These are phyloP conservation scores for Pardosa pseudoannulata DNA, from an alignment of 2,888 invertebrate species.

Conservation along the genomic window DNA sequence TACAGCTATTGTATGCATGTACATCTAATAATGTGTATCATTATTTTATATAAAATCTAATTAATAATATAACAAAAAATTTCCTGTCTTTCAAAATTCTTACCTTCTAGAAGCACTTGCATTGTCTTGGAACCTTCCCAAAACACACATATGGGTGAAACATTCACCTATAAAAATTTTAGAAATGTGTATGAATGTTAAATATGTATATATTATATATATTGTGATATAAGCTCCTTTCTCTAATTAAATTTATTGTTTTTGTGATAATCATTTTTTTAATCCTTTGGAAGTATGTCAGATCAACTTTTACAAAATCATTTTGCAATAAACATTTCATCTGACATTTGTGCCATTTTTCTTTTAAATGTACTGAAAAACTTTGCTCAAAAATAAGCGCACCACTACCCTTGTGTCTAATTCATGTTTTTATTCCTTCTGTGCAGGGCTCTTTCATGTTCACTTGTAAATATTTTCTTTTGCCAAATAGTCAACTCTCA, in stretches of 20 bases:
- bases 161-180: neutral
- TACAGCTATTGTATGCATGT: too few relatives aligned
- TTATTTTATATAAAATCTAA: too few relatives aligned
- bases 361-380: conserved; percentile 42
- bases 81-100: neutral
- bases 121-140: neutral
- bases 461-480: conserved; percentile 62
- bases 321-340: conserved; percentile 47
- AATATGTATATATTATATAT: conserved; percentile 7
- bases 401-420: conserved; percentile 57
- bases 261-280: conserved; percentile 30
- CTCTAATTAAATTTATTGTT: conserved; percentile 15
- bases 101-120: neutral
- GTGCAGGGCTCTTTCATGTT: conserved; percentile 66
- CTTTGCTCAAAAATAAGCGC: conserved; percentile 70
- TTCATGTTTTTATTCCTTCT: conserved; percentile 44
- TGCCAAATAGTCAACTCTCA: conserved; percentile 5
- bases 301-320: conserved; percentile 18
- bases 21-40: too few relatives aligned
- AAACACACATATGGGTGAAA: neutral
- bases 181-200: neutral
- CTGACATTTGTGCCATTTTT: conserved; percentile 35
- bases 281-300: neutral
- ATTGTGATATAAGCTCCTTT: conserved; percentile 10
- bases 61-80: too few relatives aligned